Conservation (phyloP, 2,888 invertebrate species). For the Cataglyphis albicans region DNA sequence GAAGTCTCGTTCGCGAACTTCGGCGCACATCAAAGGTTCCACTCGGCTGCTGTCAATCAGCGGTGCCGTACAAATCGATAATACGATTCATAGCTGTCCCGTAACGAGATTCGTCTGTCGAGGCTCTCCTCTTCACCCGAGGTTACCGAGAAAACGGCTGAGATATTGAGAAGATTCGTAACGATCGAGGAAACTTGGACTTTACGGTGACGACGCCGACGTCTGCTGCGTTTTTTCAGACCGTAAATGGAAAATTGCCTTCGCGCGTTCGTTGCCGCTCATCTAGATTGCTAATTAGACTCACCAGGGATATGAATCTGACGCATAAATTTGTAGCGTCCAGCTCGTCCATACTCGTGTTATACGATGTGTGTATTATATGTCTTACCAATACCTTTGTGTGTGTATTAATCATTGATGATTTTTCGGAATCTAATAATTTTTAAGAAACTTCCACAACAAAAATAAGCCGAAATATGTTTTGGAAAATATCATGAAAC, state of each 20-base stretch:
- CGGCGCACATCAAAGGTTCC: slow-evolving; percentile 77
- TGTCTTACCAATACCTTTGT: neutral
- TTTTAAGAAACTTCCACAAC: neutral
- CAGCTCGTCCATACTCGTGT: slow-evolving; percentile 3
- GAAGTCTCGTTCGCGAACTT: slow-evolving; percentile 73
- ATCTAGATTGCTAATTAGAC: slow-evolving; percentile 51
- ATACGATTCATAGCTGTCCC: slow-evolving; percentile 75
- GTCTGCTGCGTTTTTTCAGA: slow-evolving; percentile 28
- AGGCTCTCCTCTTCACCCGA: slow-evolving; percentile 25
- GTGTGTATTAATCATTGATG: neutral
- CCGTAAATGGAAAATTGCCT: slow-evolving; percentile 49
- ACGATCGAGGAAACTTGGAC: slow-evolving; percentile 25
- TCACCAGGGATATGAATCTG: slow-evolving; percentile 12
- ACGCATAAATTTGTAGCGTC: slow-evolving; percentile 19
- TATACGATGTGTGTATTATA: neutral
- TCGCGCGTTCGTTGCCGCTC: slow-evolving; percentile 36
- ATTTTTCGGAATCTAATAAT: neutral
- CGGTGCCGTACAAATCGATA: slow-evolving; percentile 77
- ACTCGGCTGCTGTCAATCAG: slow-evolving; percentile 69
- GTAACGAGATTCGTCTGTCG: slow-evolving; percentile 63
- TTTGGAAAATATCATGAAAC: neutral
- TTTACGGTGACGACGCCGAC: slow-evolving; percentile 30
- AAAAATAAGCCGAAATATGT: neutral
- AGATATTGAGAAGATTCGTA: slow-evolving; percentile 46
- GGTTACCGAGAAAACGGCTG: slow-evolving; percentile 9